phyloP scores from a whole-genome alignment of 2,797 vertebrate species.

The Characodon lateralis region DNA sequence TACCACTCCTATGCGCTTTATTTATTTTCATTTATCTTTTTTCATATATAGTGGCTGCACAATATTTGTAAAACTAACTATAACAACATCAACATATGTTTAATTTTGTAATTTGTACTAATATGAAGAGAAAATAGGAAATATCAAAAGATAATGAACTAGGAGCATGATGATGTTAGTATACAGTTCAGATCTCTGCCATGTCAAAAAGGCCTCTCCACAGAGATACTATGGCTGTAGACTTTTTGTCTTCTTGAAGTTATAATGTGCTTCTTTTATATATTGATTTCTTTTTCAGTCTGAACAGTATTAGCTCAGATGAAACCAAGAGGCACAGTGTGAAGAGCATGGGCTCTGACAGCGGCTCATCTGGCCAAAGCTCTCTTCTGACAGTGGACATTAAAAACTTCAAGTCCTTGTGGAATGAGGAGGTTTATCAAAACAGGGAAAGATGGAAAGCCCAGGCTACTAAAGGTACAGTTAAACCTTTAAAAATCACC shows the following conservation, averaged over 20 bases:
- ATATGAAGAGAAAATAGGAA: neutral
- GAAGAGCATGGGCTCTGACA: constrained; percentile 89
- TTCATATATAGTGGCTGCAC: neutral
- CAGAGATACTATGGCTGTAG: neutral
- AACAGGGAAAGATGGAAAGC: constrained; percentile 95
- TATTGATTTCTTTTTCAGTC: constrained; percentile 66
- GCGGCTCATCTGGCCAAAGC: constrained; percentile 86
- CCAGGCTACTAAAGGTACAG: constrained; percentile 91
- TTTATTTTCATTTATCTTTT: neutral
- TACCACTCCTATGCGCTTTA: neutral
- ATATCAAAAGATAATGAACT: neutral
- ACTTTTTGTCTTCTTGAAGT: neutral
- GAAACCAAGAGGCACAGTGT: constrained; percentile 88
- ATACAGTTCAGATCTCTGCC: neutral
- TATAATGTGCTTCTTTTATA: neutral
- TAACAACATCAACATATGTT: neutral
- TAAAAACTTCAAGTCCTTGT: constrained; percentile 92
- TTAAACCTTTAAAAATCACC: neutral
- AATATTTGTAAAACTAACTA: neutral
- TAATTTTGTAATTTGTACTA: neutral
- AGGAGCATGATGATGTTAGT: neutral
- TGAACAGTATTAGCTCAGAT: constrained; percentile 88
- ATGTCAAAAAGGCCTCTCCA: neutral
- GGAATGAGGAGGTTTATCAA: constrained; percentile 92
- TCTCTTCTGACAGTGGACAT: constrained; percentile 91